phyloP scores from a whole-genome alignment of 2,888 invertebrate genomes.

The Lacanobia wlatinum region DNA sequence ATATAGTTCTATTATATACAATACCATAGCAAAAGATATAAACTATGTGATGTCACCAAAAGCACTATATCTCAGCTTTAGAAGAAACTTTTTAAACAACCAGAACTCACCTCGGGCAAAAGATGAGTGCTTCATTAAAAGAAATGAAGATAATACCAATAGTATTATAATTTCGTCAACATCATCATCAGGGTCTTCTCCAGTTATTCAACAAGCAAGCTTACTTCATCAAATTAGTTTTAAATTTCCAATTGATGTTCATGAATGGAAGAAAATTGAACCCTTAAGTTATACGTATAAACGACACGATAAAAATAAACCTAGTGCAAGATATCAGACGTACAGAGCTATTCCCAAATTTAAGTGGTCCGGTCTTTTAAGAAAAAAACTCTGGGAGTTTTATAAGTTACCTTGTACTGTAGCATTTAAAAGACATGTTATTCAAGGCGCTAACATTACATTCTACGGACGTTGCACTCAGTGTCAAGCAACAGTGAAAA shows the following conservation, averaged over 20 bases:
- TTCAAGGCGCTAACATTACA: no score
- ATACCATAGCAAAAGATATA: slow-evolving; percentile 42
- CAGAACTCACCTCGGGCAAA: slow-evolving; percentile 37
- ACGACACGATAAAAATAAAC: slow-evolving; percentile 50
- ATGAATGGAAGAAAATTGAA: slow-evolving; percentile 47
- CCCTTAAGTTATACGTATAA: slow-evolving; percentile 48
- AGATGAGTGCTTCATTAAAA: slow-evolving; percentile 38
- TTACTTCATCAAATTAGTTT: slow-evolving; percentile 45
- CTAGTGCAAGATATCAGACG: no score
- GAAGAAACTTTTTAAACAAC: slow-evolving; percentile 45
- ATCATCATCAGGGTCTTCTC: slow-evolving; percentile 47
- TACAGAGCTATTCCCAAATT: no score
- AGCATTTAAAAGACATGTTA: no score
- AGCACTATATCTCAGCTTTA: slow-evolving; percentile 47
- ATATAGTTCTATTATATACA: slow-evolving; percentile 42
- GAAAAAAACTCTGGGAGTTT: no score
- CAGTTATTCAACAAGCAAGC: slow-evolving; percentile 46
- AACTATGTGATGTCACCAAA: slow-evolving; percentile 45
- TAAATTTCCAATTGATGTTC: slow-evolving; percentile 46
- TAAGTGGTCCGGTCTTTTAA: no score
- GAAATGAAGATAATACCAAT: slow-evolving; percentile 45
- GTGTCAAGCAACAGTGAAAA: no score
- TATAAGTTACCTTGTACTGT: no score
- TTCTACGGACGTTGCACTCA: no score
- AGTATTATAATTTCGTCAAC: slow-evolving; percentile 41